Evolutionary conservation across 2,888 invertebrate species (phyloP), one percentile per base, ranked within the genome.

Genomic region (Sericinus montela): DNA sequence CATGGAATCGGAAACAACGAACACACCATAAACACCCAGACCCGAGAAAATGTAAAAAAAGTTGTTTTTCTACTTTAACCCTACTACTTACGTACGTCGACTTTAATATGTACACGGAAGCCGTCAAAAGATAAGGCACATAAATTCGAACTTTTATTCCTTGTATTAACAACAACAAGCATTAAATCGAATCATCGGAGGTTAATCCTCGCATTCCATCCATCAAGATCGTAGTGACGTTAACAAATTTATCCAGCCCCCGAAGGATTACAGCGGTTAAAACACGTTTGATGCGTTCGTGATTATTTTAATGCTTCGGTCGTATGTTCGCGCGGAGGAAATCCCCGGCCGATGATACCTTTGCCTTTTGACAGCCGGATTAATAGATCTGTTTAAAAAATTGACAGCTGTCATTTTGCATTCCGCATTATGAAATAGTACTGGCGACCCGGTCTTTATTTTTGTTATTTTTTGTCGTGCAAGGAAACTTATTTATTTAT

Each of bases 331-430:
- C 29, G 38, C 16, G 10, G 45, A 19, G 29, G 23, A 29, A 45
- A 45, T 45, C 45, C 45, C 45, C 9, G 10, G 32, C 1, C n/a
- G 19, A 29, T 37, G 15, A 30, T 30, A 19, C 30, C 19, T 38
- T 45, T 30, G 38, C n/a, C 29, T 30, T 38, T 30, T 37, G 45
- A 45, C 38, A 13, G 30, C 14, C 36, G 6, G 42, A 36, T 45
- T 30, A 45, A 37, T 30, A 7, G 29, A 37, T 10, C 28, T 19
- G 37, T 45, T 38, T 45, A 30, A 37, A 9, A 19, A 3, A 23
- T 11, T 42, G 15, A 23, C 45, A 30, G 30, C 29, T 45, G 29
- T 37, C 37, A 14, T 45, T 29, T 45, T 38, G 13, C 19, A 37
- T 45, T 15, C 19, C 30, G 30, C 30, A 38, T 30, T 34, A 9